Conservation (phyloP, 2,113 vertebrate species). For the Carassius gibelio region DNA sequence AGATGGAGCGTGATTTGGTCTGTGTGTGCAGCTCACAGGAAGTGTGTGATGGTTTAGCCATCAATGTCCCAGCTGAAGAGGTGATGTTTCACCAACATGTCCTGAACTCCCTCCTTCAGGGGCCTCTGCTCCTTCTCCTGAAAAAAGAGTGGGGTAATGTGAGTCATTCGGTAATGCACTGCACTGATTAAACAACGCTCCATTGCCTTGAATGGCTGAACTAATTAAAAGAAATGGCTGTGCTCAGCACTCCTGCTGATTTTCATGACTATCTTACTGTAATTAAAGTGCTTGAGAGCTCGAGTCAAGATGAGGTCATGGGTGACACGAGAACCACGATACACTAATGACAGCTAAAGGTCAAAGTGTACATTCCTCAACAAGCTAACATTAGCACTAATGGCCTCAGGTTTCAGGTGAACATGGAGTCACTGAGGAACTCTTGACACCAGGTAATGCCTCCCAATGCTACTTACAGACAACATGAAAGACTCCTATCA, state of each 20-base stretch:
- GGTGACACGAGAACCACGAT: neutral
- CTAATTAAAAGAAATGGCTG: neutral
- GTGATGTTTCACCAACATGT: conserved; percentile 98
- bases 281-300: conserved; percentile 6
- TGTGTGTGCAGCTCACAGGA: neutral
- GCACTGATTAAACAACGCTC: neutral
- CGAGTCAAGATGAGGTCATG: neutral
- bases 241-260: neutral
- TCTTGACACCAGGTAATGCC: neutral
- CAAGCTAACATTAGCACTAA: neutral
- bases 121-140: conserved; percentile 95
- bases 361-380: neutral
- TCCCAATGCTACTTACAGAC: neutral
- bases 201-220: neutral
- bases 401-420: neutral
- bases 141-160: conserved; percentile 31
- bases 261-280: neutral
- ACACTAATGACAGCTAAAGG: neutral
- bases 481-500: neutral
- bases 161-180: neutral
- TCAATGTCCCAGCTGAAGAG: conserved; percentile 99
- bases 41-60: conserved; percentile 72
- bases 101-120: conserved; percentile 95
- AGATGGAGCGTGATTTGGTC: conserved; percentile 5
- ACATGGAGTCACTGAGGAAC: neutral